Evolutionary conservation across 1,140 invertebrate genomes (phyloP), one percentile per base, ranked within the genome.

Genomic region (Zaprionus nigranus): DNA sequence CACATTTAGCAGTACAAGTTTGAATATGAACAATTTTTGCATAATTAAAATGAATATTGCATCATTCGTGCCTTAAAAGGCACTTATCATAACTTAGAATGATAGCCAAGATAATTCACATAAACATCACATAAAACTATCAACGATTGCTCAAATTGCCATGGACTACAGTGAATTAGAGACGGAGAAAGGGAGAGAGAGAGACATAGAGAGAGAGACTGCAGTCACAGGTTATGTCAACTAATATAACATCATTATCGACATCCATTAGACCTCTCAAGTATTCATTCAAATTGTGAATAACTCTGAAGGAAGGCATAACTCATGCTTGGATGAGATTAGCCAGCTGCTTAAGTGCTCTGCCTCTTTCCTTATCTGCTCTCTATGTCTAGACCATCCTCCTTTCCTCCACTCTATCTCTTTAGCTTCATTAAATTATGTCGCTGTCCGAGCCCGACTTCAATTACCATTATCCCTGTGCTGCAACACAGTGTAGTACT

Each of bases 401-500:
- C 40, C 5, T 2, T 1, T 17, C 15, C 15, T 6, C 15, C 4
- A n/a, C 38, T 17, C 5, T 9, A n/a, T n/a, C 40, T 17, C 7
- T 17, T 7, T 17, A n/a, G 40, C 40, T 68, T 61, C 43, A 67
- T 62, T 57, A 68, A 74, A 69, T 69, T 60, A 53, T 72, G 62
- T 46, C 64, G 20, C 24, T 60, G 49, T 28, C 40, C 22, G 40
- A 12, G 24, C 30, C 13, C 56, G 58, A 61, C 57, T 60, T 51
- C 65, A 59, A 79, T 69, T 87, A 73, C 63, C 65, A 77, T 67
- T 73, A 82, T 56, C 54, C 62, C 40, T 72, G 62, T 54, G 66
- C 5, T 68, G 59, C 63, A 22, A 56, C 61, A 68, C 40, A 46
- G n/a, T 7, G n/a, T 1, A 43, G 38, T 56, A 30, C 36, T 59